Conservation (phyloP, 2,113 vertebrate species). For the Psammodynastes pulverulentus region DNA sequence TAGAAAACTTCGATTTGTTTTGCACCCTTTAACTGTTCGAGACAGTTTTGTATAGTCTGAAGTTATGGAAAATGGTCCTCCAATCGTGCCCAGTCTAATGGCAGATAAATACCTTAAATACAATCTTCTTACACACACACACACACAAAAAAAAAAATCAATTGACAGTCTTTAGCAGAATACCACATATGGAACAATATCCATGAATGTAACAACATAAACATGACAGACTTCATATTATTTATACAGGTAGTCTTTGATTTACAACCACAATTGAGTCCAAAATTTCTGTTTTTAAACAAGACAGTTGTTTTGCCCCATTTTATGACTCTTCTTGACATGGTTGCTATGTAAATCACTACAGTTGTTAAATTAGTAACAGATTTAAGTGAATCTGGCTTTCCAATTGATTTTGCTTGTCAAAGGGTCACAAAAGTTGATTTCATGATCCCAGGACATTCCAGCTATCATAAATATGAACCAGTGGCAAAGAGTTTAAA, state of each 20-base stretch:
- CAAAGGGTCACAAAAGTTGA: background rate
- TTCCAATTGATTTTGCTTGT: background rate
- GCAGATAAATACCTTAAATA: background rate
- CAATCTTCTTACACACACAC: background rate
- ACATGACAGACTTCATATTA: background rate
- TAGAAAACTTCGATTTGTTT: background rate
- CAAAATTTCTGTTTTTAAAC: background rate
- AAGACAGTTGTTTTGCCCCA: background rate
- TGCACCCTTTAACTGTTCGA: background rate
- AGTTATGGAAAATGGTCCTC: background rate
- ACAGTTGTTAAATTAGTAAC: background rate
- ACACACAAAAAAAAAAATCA: no score
- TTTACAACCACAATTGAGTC: background rate
- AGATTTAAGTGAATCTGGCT: background rate
- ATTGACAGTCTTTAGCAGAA: background rate
- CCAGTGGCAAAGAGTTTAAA: background rate
- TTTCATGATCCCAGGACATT: background rate
- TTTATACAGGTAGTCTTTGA: background rate
- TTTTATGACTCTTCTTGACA: background rate
- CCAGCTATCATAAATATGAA: background rate
- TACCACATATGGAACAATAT: background rate
- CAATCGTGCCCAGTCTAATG: background rate
- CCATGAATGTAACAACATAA: background rate
- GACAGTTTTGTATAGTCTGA: background rate
- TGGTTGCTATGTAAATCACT: background rate